Base-by-base conservation (phyloP, 2,797 vertebrate species). In the Rhinophrynus dorsalis region DNA sequence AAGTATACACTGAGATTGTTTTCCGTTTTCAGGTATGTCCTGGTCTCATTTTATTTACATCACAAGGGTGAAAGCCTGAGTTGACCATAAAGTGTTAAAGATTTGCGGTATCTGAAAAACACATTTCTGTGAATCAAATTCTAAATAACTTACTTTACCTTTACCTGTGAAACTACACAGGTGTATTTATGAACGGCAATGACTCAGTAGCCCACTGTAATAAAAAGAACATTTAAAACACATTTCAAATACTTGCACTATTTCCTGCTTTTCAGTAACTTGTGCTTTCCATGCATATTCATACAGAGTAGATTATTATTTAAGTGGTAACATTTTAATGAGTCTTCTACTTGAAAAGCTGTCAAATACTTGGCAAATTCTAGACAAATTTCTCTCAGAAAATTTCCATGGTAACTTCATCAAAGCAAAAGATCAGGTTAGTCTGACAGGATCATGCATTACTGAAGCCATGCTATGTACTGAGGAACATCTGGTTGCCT, bases 361-460 rank as follows among this genome's bases (percentile, higher is more conserved):
- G 27, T 47, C 27, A 62, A 47, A 27, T 30, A 8, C 27, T 45
- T 61, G 15, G 42, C 27, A 32, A 62, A 17, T n/a, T 37, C 38
- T 59, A 59, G n/a, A 29, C 37, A 59, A 33, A 1, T 57, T 23
- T 47, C 21, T 60, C 45, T 7, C 57, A n/a, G 20, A 47, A 24
- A 62, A 33, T 48, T 59, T 33, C 18, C 30, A 20, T 35, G 9
- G 30, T 62, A 47, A 62, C 18, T 47, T 33, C 42, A 62, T 62
- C 27, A 62, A 62, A 62, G 42, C 29, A 33, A 62, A 42, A 59
- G 35, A 40, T 59, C 35, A 59, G 27, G 56, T 35, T 57, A 26
- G 54, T 24, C 35, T 62, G 59, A 35, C 29, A 62, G 59, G 29
- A 47, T 47, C 29, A 30, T 45, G 11, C 26, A 45, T 20, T 44